A percentile compares a stretch with the other conserved stretches of the same genome.
Conservation (phyloP, 2,888 invertebrate genomes). For the Melinopterus prodromus region DNA sequence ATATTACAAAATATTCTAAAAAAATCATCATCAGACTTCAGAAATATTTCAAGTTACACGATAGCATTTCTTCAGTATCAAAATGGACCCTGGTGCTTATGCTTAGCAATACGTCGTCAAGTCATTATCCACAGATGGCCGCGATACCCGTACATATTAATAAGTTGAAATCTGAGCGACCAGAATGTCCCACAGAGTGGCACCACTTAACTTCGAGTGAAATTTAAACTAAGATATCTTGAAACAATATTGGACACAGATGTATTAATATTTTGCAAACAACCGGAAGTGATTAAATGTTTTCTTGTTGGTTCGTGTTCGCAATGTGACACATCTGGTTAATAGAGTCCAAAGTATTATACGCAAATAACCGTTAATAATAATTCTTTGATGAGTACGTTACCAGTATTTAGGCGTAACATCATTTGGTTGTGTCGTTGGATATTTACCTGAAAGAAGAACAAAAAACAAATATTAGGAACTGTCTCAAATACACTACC, state of each 20-base stretch:
- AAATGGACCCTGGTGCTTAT: background rate
- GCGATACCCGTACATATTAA: background rate
- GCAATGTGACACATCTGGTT: background rate
- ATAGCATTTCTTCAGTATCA: too few species aligned
- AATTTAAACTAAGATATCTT: background rate
- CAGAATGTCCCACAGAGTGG: background rate
- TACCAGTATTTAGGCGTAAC: too few species aligned
- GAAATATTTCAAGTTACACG: too few species aligned
- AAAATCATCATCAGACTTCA: too few species aligned
- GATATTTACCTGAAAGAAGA: too few species aligned
- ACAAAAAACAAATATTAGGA: too few species aligned
- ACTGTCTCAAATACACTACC: background rate
- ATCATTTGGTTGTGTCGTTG: too few species aligned
- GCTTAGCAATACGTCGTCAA: background rate
- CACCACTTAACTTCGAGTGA: background rate
- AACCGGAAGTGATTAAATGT: background rate
- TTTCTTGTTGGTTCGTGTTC: background rate
- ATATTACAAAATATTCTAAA: too few species aligned
- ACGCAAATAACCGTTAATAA: background rate
- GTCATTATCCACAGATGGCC: background rate
- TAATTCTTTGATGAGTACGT: too few species aligned
- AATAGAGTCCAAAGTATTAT: background rate
- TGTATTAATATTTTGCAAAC: background rate
- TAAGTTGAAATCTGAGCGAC: background rate
- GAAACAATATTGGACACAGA: background rate